Base-by-base conservation (phyloP, 2,888 invertebrate genomes). In the Lordiphosa andalusiaca region DNA sequence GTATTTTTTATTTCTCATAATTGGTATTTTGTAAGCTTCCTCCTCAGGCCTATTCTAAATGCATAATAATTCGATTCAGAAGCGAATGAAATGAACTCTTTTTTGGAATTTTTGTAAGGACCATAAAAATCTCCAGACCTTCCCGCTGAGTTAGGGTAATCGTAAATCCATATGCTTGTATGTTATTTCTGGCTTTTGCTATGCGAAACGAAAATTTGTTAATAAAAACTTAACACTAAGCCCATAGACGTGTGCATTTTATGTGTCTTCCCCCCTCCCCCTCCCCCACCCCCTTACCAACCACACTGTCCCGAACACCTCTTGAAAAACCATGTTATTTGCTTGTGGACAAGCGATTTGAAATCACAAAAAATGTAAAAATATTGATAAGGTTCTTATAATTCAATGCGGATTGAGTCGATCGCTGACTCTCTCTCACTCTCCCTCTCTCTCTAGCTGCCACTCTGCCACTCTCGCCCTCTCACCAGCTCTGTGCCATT, bases 191-290 rank as follows among this genome's bases (percentile, higher is more conserved):
- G 30, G 30, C 9, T 3, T 30, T 30, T 30, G 30, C 30, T 9
- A 30, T 66, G 42, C 41, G 46, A 36, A 35, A 36, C 37, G 46
- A 35, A 54, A 41, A 53, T 63, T 56, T 68, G 80, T 60, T 75
- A 66, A 78, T 78, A 68, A 53, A 51, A 50, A 67, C 51, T 56
- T 66, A 71, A 82, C 75, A 71, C 78, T 65, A 53, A 67, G 64
- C 59, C 46, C 46, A 48, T 53, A 51, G 48, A 44, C 36, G 48
- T 52, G 50, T 21, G 50, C 51, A 13, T 16, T 40, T 33, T 21
- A 16, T 30, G 16, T 21, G 13, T 10, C 16, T 4, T 2, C 40
- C 13, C 10, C 40, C 13, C 10, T 3, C 3, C 40, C 13, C 10
- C 38, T n/a, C 10, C 16, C 5, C 3, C 46, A 2, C 25, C 23